Percentiles rank a stretch among this genome's conserved stretches.
Evolutionary conservation across 1,140 invertebrate species (phyloP).

Genomic region (Cheumatopsyche charites): DNA sequence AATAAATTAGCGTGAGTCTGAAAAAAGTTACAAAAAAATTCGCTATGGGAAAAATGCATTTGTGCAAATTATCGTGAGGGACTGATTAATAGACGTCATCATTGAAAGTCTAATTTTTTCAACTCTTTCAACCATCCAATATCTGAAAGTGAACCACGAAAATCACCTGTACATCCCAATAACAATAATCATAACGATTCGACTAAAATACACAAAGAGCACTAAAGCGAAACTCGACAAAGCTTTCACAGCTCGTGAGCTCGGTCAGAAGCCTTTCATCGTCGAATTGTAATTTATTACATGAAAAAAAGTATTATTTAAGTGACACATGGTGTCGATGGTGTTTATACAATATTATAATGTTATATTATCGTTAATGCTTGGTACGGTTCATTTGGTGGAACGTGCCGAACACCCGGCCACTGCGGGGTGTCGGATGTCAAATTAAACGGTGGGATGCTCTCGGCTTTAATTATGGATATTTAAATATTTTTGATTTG

Average conservation of each 20-base stretch:
- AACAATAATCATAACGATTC: background rate
- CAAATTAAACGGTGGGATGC: slow-evolving; percentile 14
- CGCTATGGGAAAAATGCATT: slow-evolving; percentile 16
- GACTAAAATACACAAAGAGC: background rate
- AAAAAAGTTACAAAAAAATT: background rate
- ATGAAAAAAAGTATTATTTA: too few relatives aligned
- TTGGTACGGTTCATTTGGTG: too few relatives aligned
- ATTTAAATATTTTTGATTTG: background rate
- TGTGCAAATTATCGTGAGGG: background rate
- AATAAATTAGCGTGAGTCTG: slow-evolving; percentile 2
- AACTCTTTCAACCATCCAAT: too few relatives aligned
- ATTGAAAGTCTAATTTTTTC: background rate
- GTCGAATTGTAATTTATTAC: background rate
- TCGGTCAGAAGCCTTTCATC: slow-evolving; percentile 43
- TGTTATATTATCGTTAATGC: too few relatives aligned
- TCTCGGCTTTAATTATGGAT: background rate
- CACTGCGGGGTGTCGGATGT: slow-evolving; percentile 20
- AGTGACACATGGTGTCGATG: slow-evolving; percentile 33
- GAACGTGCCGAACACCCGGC: slow-evolving; percentile 24
- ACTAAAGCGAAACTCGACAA: background rate
- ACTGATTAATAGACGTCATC: background rate
- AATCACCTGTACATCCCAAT: too few relatives aligned
- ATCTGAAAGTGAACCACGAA: too few relatives aligned
- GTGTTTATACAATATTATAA: background rate
- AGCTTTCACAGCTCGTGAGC: slow-evolving; percentile 46